Evolutionary conservation across 2,888 invertebrate genomes (phyloP).

Genomic region (Yponomeuta cagnagella): DNA sequence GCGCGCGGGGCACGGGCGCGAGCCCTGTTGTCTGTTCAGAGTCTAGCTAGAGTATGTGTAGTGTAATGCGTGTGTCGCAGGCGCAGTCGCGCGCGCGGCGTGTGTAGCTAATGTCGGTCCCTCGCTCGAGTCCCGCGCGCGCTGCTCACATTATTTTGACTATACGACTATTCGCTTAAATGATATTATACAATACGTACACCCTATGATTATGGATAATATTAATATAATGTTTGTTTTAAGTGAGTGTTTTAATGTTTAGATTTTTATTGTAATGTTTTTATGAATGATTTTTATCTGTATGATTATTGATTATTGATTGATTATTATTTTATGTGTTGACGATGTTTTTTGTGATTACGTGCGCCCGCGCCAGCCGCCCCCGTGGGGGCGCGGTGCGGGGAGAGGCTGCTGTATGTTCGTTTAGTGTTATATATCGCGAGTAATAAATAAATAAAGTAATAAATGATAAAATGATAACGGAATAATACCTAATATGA

Average conservation of each 20-base stretch:
- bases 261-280: conserved; percentile 77
- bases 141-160: conserved; percentile 73
- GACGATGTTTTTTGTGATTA: conserved; percentile 74
- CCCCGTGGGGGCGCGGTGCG: conserved; percentile 17
- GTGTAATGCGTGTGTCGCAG: conserved; percentile 19
- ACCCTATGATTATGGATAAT: conserved; percentile 73
- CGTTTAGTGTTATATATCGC: conserved; percentile 64
- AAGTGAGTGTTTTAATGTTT: conserved; percentile 75
- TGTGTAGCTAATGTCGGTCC: conserved; percentile 13
- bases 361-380: conserved; percentile 46
- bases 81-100: conserved; percentile 1
- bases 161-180: conserved; percentile 75
- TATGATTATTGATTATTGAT: conserved; percentile 69
- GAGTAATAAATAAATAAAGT: conserved; percentile 65
- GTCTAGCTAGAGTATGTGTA: conserved; percentile 29
- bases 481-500: conserved; percentile 64
- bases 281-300: conserved; percentile 76
- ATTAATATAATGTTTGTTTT: conserved; percentile 77
- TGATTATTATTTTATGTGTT: conserved; percentile 77
- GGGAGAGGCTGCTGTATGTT: conserved; percentile 68
- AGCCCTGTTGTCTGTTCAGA: conserved; percentile 39
- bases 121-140: conserved; percentile 32
- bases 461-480: conserved; percentile 62
- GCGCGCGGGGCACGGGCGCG: conserved; percentile 56
- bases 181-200: conserved; percentile 73